These are phyloP conservation scores for Acanthosepion lycidas DNA, from an alignment of 2,888 invertebrate species.

Conservation along the genomic window DNA sequence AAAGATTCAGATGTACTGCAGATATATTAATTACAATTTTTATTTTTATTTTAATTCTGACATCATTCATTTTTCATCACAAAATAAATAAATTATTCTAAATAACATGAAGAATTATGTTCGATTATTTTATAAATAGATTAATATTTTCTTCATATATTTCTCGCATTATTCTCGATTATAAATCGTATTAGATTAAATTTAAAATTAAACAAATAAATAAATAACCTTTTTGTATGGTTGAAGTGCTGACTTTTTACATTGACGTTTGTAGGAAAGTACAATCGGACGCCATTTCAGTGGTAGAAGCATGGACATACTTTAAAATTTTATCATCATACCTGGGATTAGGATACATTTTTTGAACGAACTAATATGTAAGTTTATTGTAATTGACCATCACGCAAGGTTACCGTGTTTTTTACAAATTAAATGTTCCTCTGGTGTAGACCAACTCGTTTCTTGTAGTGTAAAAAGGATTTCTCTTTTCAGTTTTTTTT, in stretches of 20 bases:
- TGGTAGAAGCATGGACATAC: slow-evolving; percentile 2
- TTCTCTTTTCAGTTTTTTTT: neutral
- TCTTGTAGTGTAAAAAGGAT: no score
- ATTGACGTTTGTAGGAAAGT: neutral
- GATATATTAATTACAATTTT: no score
- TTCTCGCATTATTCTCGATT: no score
- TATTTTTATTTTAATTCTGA: no score
- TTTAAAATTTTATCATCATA: neutral
- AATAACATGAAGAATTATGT: no score
- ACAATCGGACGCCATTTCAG: neutral
- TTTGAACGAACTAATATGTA: neutral
- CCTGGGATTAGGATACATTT: neutral
- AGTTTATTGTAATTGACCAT: neutral
- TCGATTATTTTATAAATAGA: no score
- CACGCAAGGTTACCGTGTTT: neutral
- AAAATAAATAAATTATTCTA: no score
- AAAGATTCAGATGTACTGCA: no score
- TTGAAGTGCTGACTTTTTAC: neutral
- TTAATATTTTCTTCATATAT: no score
- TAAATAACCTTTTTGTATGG: neutral
- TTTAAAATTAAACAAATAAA: neutral
- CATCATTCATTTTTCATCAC: no score
- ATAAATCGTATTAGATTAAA: neutral
- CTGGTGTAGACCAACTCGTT: neutral
- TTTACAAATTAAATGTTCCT: neutral